Base-by-base conservation (phyloP, 2,888 invertebrate species). In the Drosophila greeni region DNA sequence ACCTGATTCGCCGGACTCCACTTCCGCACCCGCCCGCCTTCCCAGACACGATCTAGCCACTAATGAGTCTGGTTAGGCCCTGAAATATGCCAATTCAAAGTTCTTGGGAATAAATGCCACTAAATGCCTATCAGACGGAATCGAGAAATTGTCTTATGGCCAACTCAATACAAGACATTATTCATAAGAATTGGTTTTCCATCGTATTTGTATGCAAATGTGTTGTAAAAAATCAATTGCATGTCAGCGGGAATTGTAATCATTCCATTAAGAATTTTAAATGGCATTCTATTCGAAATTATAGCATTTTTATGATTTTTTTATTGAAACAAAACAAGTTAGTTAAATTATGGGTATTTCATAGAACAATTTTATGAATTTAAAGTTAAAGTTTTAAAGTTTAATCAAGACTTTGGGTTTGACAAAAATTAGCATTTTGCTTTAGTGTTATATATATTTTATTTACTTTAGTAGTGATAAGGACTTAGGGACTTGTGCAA, bases 71-170 rank as follows among this genome's bases (percentile, higher is more conserved):
- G 29, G 18, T 39, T 23, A 1, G 29, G 24, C 31, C 36, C 59
- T 37, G 7, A 20, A 34, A 42, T 33, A 54, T 24, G 9, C 14
- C 31, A 23, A 24, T 36, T 58, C 24, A n/a, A 34, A 24, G 59
- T 59, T 60, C 59, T 60, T 59, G 59, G 37, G 45, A 60, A 59
- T 39, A 5, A 5, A 5, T 11, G 45, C 14, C 18, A 34, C 14
- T 59, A 36, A 43, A 58, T 43, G 42, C 16, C 16, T 6, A 18
- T 36, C 23, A 37, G 14, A 33, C 45, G 37, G 58, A 45, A 31
- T 43, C n/a, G 11, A 31, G 14, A n/a, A 18, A 55, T 40, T 42
- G 33, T 26, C 24, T 51, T 26, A 55, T 51, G 4, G 58, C 42
- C 16, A 20, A 36, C 29, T 18, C 18, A 33, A 39, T 31, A 45